Conservation (phyloP, 2,113 vertebrate species). For the Mormyrus iriodes region DNA sequence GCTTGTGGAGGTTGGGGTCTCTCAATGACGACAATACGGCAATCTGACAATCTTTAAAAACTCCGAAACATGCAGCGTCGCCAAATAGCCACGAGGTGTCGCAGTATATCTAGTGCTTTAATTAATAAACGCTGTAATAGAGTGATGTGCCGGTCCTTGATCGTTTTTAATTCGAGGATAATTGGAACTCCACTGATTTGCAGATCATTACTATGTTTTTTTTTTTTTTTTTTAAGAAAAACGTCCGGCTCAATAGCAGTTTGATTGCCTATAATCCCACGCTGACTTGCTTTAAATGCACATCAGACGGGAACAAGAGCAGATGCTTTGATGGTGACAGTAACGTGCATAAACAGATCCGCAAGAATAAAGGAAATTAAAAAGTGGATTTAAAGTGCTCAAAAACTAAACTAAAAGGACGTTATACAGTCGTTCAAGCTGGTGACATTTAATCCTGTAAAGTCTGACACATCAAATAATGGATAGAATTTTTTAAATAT, state of each 20-base stretch:
- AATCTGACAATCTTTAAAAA: background rate
- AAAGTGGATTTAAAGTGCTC: background rate
- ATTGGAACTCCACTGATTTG: background rate
- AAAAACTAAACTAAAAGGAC: background rate
- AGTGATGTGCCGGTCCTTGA: background rate
- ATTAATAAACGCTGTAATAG: background rate
- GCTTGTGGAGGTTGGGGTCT: background rate
- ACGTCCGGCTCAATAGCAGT: background rate
- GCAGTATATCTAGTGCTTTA: background rate
- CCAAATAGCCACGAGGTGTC: background rate
- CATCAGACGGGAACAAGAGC: no score
- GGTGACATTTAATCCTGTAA: background rate
- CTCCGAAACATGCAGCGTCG: background rate
- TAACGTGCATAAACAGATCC: background rate
- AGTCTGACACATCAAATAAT: background rate
- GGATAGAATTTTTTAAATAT: background rate
- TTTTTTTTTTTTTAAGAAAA: background rate
- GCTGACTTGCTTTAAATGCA: no score
- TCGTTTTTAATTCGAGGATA: background rate
- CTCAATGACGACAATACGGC: no score
- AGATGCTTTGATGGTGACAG: background rate
- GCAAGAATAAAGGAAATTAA: background rate
- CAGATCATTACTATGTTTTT: background rate
- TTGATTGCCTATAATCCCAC: background rate
- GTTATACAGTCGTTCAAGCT: background rate